These are phyloP conservation scores for Nansenia antarctica DNA, from an alignment of 2,113 vertebrate genomes.

Conservation along the genomic window DNA sequence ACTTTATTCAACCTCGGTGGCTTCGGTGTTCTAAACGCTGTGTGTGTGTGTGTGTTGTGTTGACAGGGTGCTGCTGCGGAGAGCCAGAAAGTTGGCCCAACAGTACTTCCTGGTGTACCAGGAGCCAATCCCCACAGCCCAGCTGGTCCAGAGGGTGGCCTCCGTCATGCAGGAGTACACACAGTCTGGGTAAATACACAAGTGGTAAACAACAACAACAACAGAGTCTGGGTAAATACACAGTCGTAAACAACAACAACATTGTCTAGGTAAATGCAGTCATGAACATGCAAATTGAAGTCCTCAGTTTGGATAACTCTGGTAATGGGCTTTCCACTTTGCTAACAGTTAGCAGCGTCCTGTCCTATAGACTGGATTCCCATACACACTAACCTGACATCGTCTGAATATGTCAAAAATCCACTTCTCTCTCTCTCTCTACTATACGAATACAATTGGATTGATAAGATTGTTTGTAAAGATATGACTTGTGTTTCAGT, in stretches of 20 bases:
- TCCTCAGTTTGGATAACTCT: too few relatives aligned
- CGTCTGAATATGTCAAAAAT: too few relatives aligned
- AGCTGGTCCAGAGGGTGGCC: conserved; percentile 96
- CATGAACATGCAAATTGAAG: not conserved
- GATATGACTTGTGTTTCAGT: conserved; percentile 59
- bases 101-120: conserved; percentile 98
- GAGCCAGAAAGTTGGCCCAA: conserved; percentile 95
- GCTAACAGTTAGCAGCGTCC: too few relatives aligned
- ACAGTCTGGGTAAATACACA: conserved; percentile 98
- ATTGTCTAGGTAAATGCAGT: not conserved
- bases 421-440: too few relatives aligned
- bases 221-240: not conserved
- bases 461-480: too few relatives aligned
- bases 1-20: too few relatives aligned
- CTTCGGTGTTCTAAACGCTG: too few relatives aligned
- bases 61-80: conserved; percentile 90
- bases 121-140: conserved; percentile 96
- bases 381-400: too few relatives aligned
- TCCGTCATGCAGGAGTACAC: conserved; percentile 99
- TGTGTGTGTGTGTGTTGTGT: conserved; percentile 31
- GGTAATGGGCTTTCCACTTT: too few relatives aligned
- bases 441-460: too few relatives aligned
- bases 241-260: not conserved
- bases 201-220: conserved; percentile 20
- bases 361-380: too few relatives aligned